Evolutionary conservation across 37 sponge, comb jelly and placozoan genomes (phyloP).

Genomic region (Hormiphora californensis): DNA sequence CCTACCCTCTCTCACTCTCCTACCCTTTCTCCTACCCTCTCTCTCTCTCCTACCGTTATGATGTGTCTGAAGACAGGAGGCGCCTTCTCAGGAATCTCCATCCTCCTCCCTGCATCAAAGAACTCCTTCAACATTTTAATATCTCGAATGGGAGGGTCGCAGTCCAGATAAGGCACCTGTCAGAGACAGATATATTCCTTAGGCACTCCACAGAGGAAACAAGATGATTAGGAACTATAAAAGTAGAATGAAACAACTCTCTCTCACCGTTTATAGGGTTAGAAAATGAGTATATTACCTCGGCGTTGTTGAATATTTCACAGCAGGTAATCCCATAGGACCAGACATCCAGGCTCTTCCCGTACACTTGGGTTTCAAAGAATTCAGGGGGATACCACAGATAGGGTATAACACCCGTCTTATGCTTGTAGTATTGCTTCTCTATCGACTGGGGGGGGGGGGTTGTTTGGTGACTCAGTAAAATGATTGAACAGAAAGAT

Average conservation of each 20-base stretch:
- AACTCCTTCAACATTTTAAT: conserved; percentile 52
- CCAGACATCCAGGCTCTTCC: conserved; percentile 40
- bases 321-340: conserved; percentile 49
- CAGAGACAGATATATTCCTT: not conserved
- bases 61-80: not conserved
- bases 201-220: not conserved
- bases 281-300: no score
- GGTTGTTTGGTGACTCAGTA: no score
- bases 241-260: not conserved
- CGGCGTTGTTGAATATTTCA: conserved; percentile 53
- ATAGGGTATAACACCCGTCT: conserved; percentile 48
- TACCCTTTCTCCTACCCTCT: not conserved
- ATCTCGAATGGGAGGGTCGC: conserved; percentile 27
- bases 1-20: not conserved
- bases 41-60: not conserved
- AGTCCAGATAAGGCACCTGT: conserved; percentile 35
- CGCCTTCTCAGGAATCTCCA: conserved; percentile 2
- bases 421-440: conserved; percentile 46
- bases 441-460: not conserved
- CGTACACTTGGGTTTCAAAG: conserved; percentile 27
- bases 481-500: no score
- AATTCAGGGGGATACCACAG: conserved; percentile 53
- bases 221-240: not conserved
- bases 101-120: conserved; percentile 16
- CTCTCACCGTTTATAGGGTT: no score